A percentile compares a stretch with the other conserved stretches of the same genome.
Evolutionary conservation across 2,797 vertebrate genomes (phyloP).

Genomic region (Gila robusta): DNA sequence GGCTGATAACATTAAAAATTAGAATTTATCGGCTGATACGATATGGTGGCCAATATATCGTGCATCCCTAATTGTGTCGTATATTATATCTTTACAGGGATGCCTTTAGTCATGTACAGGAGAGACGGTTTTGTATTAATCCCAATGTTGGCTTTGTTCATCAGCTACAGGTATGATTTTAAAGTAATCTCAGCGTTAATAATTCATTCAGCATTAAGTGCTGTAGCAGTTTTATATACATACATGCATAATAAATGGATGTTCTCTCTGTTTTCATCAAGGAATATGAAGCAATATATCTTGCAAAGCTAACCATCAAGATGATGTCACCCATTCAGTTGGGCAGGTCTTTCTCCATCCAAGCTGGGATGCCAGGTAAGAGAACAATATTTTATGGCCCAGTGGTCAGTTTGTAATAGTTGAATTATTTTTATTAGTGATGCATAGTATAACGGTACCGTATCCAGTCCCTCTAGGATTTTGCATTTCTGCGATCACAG

Average conservation of each 20-base stretch:
- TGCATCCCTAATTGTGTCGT: neutral
- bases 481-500: too few relatives aligned
- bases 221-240: neutral
- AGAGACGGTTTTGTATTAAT: slow-evolving; percentile 99
- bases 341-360: slow-evolving; percentile 91
- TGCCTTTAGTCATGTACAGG: slow-evolving; percentile 97
- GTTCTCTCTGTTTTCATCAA: slow-evolving; percentile 64
- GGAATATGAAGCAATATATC: slow-evolving; percentile 99
- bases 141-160: slow-evolving; percentile 99
- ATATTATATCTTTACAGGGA: slow-evolving; percentile 79
- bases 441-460: neutral
- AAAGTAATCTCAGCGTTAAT: slow-evolving; percentile 1
- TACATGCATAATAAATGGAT: slow-evolving; percentile 12
- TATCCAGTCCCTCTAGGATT: neutral
- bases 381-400: slow-evolving; percentile 3
- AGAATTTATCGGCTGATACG: too few relatives aligned
- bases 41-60: too few relatives aligned
- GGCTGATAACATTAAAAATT: too few relatives aligned
- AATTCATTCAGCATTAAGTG: neutral
- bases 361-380: slow-evolving; percentile 89
- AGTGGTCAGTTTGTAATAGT: neutral
- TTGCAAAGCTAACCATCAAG: slow-evolving; percentile 97
- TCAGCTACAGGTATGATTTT: slow-evolving; percentile 90
- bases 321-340: slow-evolving; percentile 97
- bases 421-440: neutral